Base-by-base conservation (phyloP, 2,888 invertebrate genomes). In the Idaea straminata region DNA sequence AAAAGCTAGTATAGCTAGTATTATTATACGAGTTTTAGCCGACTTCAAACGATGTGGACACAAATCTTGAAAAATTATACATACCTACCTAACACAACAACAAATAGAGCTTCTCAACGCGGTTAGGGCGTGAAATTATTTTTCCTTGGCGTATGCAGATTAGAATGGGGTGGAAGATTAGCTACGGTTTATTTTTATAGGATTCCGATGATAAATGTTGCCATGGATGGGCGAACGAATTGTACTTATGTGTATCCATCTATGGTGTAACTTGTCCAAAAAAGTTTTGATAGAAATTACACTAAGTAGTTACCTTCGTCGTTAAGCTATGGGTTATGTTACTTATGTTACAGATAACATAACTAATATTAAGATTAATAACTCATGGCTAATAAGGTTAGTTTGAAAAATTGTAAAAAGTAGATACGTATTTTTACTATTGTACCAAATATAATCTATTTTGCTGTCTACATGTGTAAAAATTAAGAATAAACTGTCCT, bases 151-250 rank as follows among this genome's bases (percentile, higher is more conserved):
- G 89, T 89, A 92, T 92, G 92, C 91, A 92, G 91, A 92, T 92
- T 89, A 86, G 83, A 83, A 80, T 81, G 82, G 80, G 79, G 75
- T 76, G 80, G 74, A 66, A 84, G 88, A 90, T 92, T 91, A 88
- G 92, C 86, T 87, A 88, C 89, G 91, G 88, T 88, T 89, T 88
- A 91, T 84, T 90, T 92, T 92, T 91, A 90, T 90, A 87, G 91
- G 89, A 91, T 91, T 91, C 85, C 80, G 86, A 91, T 92, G 91
- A 92, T 91, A 91, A 91, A 91, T 92, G 91, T 87, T 86, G 79
- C 78, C 77, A 82, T 84, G 82, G 83, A 84, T 82, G 80, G 80
- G 79, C 82, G 87, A 89, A 83, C 91, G 90, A 90, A 81, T 91
- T 91, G 90, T 84, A 47, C 91, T 91, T 25, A 25, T 25, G 25